Conservation (phyloP, 2,888 invertebrate genomes). For the Andrena hattorfiana region DNA sequence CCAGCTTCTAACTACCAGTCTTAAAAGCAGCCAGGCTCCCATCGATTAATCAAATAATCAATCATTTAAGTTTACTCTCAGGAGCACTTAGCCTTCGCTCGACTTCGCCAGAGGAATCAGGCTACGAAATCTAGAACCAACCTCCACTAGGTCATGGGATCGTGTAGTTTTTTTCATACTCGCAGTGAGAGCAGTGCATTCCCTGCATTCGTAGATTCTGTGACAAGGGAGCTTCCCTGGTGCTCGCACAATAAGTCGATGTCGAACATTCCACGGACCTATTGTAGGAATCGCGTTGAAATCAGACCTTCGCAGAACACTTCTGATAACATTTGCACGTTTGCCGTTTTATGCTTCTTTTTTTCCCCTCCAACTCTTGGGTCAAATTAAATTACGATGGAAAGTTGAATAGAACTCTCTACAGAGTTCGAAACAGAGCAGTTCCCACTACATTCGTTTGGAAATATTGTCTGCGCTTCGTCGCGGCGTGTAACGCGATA, state of each 20-base stretch:
- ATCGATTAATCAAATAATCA: constrained; percentile 12
- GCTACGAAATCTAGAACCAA: neutral
- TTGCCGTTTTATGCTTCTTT: neutral
- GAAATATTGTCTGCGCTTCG: neutral
- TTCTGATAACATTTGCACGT: neutral
- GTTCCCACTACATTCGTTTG: neutral
- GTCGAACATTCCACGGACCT: constrained; percentile 20
- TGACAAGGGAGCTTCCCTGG: neutral
- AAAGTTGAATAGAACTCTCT: neutral
- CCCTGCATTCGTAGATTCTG: constrained; percentile 1
- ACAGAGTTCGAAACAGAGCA: neutral
- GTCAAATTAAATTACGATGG: too few species aligned
- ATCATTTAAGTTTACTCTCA: neutral
- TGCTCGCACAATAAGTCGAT: neutral
- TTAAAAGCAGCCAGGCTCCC: constrained; percentile 1
- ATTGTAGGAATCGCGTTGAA: neutral
- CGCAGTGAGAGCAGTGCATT: neutral
- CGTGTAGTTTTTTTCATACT: neutral
- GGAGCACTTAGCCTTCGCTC: neutral
- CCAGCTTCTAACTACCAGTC: neutral
- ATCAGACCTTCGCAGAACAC: neutral
- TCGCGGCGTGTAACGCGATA: neutral
- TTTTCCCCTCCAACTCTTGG: too few species aligned
- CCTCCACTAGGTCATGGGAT: neutral
- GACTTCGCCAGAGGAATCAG: neutral